These are phyloP conservation scores for Anhinga anhinga DNA, from an alignment of 2,113 vertebrate species.

Conservation along the genomic window DNA sequence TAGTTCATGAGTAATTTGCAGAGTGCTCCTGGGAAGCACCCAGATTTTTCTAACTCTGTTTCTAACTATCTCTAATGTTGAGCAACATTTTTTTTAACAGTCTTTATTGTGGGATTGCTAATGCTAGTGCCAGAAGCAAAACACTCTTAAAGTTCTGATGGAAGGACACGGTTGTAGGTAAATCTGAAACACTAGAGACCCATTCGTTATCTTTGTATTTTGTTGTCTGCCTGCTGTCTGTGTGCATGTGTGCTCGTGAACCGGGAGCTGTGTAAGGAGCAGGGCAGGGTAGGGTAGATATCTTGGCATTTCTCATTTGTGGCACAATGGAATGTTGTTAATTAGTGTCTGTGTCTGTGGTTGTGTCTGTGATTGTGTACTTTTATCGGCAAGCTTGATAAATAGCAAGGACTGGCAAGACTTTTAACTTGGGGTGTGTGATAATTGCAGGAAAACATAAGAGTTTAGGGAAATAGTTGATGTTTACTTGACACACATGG, in stretches of 20 bases:
- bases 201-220: slow-evolving; percentile 53
- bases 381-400: slow-evolving; percentile 36
- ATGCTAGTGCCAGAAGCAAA: slow-evolving; percentile 71
- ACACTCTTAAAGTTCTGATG: slow-evolving; percentile 70
- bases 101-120: slow-evolving; percentile 71
- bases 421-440: neutral
- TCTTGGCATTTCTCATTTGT: slow-evolving; percentile 54
- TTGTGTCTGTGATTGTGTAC: slow-evolving; percentile 47
- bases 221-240: slow-evolving; percentile 67
- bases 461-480: neutral
- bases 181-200: slow-evolving; percentile 68
- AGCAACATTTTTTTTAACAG: slow-evolving; percentile 74
- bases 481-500: neutral
- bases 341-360: slow-evolving; percentile 63
- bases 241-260: slow-evolving; percentile 67
- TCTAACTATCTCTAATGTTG: slow-evolving; percentile 65
- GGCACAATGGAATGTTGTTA: slow-evolving; percentile 59
- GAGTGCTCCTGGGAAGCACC: slow-evolving; percentile 42
- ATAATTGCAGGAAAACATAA: neutral
- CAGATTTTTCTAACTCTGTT: slow-evolving; percentile 37
- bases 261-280: slow-evolving; percentile 29
- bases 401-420: neutral
- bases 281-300: neutral
- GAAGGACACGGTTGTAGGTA: slow-evolving; percentile 71
- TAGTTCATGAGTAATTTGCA: neutral